These are phyloP conservation scores for Agrypnus murinus DNA, from an alignment of 2,888 invertebrate species.

Conservation along the genomic window DNA sequence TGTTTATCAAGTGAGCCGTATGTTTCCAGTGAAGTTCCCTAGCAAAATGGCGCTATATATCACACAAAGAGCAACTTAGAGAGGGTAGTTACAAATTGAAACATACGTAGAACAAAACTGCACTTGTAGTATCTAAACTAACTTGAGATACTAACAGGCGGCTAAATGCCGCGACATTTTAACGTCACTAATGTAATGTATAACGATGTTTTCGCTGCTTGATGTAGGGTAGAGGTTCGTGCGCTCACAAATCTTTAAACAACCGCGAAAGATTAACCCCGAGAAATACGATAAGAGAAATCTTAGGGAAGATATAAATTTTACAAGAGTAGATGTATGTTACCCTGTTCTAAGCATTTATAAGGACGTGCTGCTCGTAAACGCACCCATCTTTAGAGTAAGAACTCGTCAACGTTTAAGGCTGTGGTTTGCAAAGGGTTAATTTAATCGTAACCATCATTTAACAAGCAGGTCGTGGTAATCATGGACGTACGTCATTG, in stretches of 20 bases:
- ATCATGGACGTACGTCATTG: slow-evolving; percentile 47
- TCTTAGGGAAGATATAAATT: no score
- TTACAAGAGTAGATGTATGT: no score
- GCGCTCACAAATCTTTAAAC: slow-evolving; percentile 10
- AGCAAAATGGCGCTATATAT: slow-evolving; percentile 37
- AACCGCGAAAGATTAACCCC: slow-evolving; percentile 12
- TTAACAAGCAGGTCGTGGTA: slow-evolving; percentile 53
- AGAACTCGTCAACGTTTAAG: slow-evolving; percentile 41
- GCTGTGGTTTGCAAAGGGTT: slow-evolving; percentile 52
- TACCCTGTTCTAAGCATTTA: neutral
- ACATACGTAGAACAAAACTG: slow-evolving; percentile 46
- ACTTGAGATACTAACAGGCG: slow-evolving; percentile 35
- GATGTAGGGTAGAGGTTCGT: slow-evolving; percentile 26
- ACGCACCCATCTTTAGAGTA: slow-evolving; percentile 31
- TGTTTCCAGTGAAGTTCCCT: slow-evolving; percentile 13
- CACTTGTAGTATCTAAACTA: slow-evolving; percentile 34
- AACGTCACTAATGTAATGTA: slow-evolving; percentile 44
- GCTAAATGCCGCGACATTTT: slow-evolving; percentile 43
- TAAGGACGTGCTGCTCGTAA: neutral
- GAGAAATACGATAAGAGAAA: neutral
- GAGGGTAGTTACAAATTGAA: slow-evolving; percentile 48
- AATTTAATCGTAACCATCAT: slow-evolving; percentile 55
- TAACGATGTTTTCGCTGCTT: slow-evolving; percentile 41
- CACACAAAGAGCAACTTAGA: slow-evolving; percentile 34
- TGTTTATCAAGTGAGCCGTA: slow-evolving; percentile 21